phyloP scores from a whole-genome alignment of 2,797 vertebrate genomes.

The Coregonus suidteri region DNA sequence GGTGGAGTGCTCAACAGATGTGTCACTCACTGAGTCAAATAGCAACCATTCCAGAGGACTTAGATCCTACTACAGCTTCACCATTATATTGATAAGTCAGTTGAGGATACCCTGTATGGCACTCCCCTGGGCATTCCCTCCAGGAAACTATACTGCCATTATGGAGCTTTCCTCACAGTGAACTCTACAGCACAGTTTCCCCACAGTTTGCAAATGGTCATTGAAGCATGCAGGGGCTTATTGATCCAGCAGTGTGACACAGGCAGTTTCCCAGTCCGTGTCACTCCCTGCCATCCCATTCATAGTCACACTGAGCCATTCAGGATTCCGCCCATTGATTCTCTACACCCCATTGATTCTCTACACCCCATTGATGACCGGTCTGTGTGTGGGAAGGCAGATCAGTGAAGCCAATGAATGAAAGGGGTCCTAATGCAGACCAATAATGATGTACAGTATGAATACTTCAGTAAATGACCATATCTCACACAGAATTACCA shows the following conservation, averaged over 20 bases:
- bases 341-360: neutral
- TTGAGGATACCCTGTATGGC: neutral
- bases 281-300: constrained; percentile 28
- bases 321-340: constrained; percentile 1
- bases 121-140: neutral
- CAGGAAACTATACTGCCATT: constrained; percentile 26
- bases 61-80: neutral
- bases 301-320: constrained; percentile 25
- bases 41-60: neutral
- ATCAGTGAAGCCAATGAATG: neutral
- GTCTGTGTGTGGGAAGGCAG: neutral
- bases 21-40: neutral
- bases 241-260: constrained; percentile 56
- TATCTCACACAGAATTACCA: neutral
- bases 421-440: no score
- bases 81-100: neutral
- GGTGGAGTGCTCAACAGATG: neutral
- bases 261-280: constrained; percentile 5
- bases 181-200: constrained; percentile 54
- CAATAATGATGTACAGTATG: no score
- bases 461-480: neutral
- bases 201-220: constrained; percentile 58
- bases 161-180: constrained; percentile 34
- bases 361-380: neutral
- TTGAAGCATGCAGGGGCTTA: constrained; percentile 57